Evolutionary conservation across 2,888 invertebrate genomes (phyloP).

Genomic region (Apotomis capreana): DNA sequence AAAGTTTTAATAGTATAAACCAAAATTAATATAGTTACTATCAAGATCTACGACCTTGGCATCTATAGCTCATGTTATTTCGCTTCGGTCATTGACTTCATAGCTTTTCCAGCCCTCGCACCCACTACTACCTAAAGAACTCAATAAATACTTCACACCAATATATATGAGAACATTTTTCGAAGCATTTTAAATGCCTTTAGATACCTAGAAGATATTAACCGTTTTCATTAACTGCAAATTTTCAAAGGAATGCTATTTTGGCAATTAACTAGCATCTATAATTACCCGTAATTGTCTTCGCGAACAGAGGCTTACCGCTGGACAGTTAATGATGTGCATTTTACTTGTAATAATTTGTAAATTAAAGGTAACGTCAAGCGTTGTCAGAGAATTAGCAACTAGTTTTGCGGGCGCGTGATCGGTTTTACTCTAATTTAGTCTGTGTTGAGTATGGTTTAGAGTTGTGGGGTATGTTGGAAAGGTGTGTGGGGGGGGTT

Average conservation of each 20-base stretch:
- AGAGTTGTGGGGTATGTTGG: slow-evolving; percentile 42
- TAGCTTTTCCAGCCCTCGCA: slow-evolving; percentile 8
- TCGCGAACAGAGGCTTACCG: slow-evolving; percentile 16
- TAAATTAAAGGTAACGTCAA: slow-evolving; percentile 61
- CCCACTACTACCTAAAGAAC: slow-evolving; percentile 1
- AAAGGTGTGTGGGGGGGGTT: slow-evolving; percentile 31
- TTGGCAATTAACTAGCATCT: slow-evolving; percentile 1
- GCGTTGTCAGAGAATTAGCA: slow-evolving; percentile 47
- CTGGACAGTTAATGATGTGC: slow-evolving; percentile 51
- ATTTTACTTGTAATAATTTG: slow-evolving; percentile 62
- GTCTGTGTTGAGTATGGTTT: slow-evolving; percentile 47
- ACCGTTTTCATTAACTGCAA: background rate
- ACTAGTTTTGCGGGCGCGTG: slow-evolving; percentile 44
- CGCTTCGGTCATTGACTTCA: slow-evolving; percentile 15
- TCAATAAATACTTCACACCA: background rate
- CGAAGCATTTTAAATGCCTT: background rate
- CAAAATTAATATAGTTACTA: background rate
- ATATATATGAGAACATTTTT: background rate
- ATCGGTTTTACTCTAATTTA: slow-evolving; percentile 45
- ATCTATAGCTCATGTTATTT: slow-evolving; percentile 4
- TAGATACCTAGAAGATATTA: background rate
- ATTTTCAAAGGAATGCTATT: background rate
- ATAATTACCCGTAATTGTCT: slow-evolving; percentile 11
- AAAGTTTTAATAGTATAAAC: background rate
- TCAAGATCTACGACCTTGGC: background rate